phyloP scores from a whole-genome alignment of 2,797 vertebrate species.

The Harpagifer antarcticus region DNA sequence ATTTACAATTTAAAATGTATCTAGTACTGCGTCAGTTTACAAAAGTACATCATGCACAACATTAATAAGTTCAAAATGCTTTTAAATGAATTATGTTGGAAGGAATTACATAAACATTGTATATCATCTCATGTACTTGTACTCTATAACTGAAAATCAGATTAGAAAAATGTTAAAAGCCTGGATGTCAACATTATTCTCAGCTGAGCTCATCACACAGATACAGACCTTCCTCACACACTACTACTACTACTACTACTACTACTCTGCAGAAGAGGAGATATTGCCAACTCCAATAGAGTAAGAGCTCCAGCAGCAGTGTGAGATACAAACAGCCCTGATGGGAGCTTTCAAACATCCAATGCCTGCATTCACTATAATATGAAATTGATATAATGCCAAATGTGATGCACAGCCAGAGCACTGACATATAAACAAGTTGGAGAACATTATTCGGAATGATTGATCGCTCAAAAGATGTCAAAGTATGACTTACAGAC shows the following conservation, averaged over 20 bases:
- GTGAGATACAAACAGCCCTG: constrained; percentile 27
- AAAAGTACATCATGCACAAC: neutral
- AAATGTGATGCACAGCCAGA: constrained; percentile 3
- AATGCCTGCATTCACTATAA: constrained; percentile 24
- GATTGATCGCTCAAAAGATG: neutral
- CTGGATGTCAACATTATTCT: neutral
- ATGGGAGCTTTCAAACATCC: constrained; percentile 30
- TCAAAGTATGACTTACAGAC: constrained; percentile 1
- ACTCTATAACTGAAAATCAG: constrained; percentile 6
- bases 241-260: neutral
- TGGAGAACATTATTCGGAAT: neutral
- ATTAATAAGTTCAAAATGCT: neutral
- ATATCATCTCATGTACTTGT: neutral
- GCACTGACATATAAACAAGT: neutral
- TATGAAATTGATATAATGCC: constrained; percentile 13
- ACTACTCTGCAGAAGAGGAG: constrained; percentile 9
- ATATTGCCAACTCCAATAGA: neutral
- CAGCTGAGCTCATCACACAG: constrained; percentile 12
- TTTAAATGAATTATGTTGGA: neutral
- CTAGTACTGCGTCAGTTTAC: neutral
- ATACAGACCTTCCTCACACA: neutral
- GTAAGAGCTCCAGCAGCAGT: constrained; percentile 22
- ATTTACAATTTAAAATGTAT: neutral
- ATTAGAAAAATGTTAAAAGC: neutral
- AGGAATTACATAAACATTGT: neutral